These are phyloP conservation scores for Zygogramma bicolorata DNA, from an alignment of 2,888 invertebrate genomes.

Conservation along the genomic window DNA sequence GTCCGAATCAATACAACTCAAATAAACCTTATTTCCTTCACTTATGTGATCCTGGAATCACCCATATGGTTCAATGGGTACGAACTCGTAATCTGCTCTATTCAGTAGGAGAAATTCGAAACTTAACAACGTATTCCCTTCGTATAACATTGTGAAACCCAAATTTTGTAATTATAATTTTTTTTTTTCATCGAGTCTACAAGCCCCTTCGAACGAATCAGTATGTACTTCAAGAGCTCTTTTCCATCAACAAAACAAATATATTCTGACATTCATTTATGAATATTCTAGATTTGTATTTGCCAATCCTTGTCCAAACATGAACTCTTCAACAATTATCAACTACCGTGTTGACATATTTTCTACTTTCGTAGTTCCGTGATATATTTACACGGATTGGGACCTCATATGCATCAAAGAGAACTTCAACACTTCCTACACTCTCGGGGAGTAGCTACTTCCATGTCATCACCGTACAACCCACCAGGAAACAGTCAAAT, in stretches of 20 bases:
- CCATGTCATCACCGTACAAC: slow-evolving; percentile 42
- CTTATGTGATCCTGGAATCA: too few species aligned
- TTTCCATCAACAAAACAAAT: slow-evolving; percentile 30
- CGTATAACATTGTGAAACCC: neutral
- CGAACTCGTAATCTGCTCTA: too few species aligned
- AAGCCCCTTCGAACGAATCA: slow-evolving; percentile 22
- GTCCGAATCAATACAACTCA: too few species aligned
- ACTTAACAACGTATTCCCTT: too few species aligned
- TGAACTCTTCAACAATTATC: slow-evolving; percentile 35
- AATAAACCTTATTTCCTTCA: too few species aligned
- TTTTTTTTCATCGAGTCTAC: neutral
- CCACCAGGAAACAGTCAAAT: slow-evolving; percentile 37
- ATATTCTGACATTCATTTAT: slow-evolving; percentile 42
- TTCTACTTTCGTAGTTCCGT: slow-evolving; percentile 36
- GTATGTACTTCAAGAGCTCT: slow-evolving; percentile 27
- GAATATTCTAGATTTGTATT: slow-evolving; percentile 35
- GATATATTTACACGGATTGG: slow-evolving; percentile 41
- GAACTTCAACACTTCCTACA: slow-evolving; percentile 34
- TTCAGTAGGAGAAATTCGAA: too few species aligned
- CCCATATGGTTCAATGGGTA: too few species aligned
- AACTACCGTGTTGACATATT: slow-evolving; percentile 21
- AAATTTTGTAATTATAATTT: neutral
- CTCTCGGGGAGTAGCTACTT: slow-evolving; percentile 34
- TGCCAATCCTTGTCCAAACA: slow-evolving; percentile 38
- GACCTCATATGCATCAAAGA: slow-evolving; percentile 30